Evolutionary conservation across 2,888 invertebrate genomes (phyloP), one percentile per base, ranked within the genome.

Genomic region (Leptinotarsa juncta): DNA sequence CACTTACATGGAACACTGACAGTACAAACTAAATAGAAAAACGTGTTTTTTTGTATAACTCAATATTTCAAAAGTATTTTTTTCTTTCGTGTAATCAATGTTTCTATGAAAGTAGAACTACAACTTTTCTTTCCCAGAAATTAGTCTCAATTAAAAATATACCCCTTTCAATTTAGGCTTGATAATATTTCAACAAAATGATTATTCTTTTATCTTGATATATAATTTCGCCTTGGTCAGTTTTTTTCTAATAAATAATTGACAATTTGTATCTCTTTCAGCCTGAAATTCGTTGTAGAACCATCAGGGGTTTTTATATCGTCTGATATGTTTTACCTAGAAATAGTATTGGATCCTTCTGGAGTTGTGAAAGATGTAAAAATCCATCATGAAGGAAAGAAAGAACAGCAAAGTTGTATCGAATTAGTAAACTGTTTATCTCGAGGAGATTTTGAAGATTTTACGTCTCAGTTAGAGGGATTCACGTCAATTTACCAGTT

Each of bases 301-400:
- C 92, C 94, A 75, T 93, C 94, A 67, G 94, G 94, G 65, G 93
- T 93, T 5, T 97, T 97, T 85, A 97, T 98, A 87, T 97, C 96
- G 57, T 97, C 97, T 0, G 98, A 98, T 86, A 97, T 97, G 97
- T 98, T 98, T 88, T 97, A 96, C 87, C 90, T 98, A 81, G 97
- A 98, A 90, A 95, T 98, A 82, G 89, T 96, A 71, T 90, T 98
- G 71, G 97, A 97, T 84, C 90, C 93, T 3, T 92, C 91, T 55
- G 97, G 97, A 32, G 91, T 92, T 50, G 94, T 98, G 0, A 94
- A 94, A 85, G 97, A 97, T 90, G 97, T 97, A 0, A 93, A 93
- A 87, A 94, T 98, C 73, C 96, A 97, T 87, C 97, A 97, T 86
- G 97, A 97, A 88, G 96, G 96, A 82, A 96, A 95, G 89, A 91